A percentile compares a stretch with the other conserved stretches of the same genome.
phyloP scores from a whole-genome alignment of 2,797 vertebrate genomes.

The Leptoclinus maculatus region DNA sequence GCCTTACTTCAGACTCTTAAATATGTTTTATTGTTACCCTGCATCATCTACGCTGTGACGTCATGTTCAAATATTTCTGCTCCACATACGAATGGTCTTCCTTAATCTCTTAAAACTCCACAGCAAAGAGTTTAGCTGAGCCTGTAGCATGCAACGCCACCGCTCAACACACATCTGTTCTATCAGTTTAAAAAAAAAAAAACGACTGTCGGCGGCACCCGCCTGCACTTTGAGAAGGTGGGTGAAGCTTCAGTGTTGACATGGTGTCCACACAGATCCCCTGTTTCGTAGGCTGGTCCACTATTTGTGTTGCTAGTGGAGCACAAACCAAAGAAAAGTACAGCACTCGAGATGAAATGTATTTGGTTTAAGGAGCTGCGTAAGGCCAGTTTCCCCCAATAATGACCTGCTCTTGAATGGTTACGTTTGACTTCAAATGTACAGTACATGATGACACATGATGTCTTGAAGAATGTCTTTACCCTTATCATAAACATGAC shows the following conservation, averaged over 20 bases:
- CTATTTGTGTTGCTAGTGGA: conserved; percentile 13
- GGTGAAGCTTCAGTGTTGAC: background rate
- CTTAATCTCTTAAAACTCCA: background rate
- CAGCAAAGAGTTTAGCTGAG: conserved; percentile 1
- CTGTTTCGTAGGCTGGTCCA: background rate
- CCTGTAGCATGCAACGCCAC: conserved; percentile 6
- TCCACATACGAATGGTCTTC: conserved; percentile 22
- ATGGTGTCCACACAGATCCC: background rate
- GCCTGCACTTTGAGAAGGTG: background rate
- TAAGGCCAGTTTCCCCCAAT: background rate
- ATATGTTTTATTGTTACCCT: background rate
- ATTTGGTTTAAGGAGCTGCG: conserved; percentile 20
- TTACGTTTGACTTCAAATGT: background rate
- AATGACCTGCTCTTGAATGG: background rate
- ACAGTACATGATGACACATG: background rate
- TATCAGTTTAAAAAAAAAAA: background rate
- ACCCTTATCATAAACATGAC: background rate
- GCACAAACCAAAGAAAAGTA: conserved; percentile 72
- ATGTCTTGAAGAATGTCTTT: conserved; percentile 49
- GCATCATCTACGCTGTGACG: background rate
- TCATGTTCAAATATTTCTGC: conserved; percentile 21
- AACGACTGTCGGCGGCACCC: background rate
- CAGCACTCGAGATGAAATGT: conserved; percentile 30
- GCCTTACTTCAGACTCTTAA: conserved; percentile 21
- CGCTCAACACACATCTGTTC: conserved; percentile 2